These are phyloP conservation scores for Myanophis thanlyinensis DNA, from an alignment of 2,113 vertebrate genomes.

Conservation along the genomic window DNA sequence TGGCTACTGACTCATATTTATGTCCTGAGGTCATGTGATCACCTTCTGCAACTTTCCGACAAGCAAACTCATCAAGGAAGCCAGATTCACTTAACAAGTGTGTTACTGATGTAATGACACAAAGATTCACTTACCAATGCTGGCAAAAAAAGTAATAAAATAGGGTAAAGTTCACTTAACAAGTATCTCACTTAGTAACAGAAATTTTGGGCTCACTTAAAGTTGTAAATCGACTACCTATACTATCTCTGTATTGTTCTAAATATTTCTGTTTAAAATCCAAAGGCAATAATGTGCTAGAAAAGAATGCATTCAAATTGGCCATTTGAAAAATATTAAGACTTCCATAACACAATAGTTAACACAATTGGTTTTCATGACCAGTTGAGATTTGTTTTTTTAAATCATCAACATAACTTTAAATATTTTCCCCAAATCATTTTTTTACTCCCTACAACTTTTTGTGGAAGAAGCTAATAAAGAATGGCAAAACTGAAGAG, in stretches of 20 bases:
- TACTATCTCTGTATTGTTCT: background rate
- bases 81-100: too few relatives aligned
- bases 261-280: background rate
- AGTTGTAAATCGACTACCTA: too few relatives aligned
- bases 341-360: background rate
- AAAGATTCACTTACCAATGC: too few relatives aligned
- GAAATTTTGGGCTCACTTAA: too few relatives aligned
- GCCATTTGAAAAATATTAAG: background rate
- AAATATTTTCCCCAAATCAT: constrained; percentile 50
- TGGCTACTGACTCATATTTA: background rate
- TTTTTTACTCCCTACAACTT: constrained; percentile 37
- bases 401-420: constrained; percentile 41
- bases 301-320: background rate
- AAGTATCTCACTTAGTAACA: too few relatives aligned
- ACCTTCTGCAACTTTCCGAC: background rate
- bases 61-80: background rate
- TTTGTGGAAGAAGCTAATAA: constrained; percentile 46
- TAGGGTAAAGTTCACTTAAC: too few relatives aligned
- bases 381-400: constrained; percentile 27
- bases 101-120: too few relatives aligned
- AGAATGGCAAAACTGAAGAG: constrained; percentile 17
- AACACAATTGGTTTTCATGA: constrained; percentile 45
- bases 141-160: too few relatives aligned
- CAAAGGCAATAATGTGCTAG: background rate
- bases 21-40: background rate